Evolutionary conservation across 2,797 vertebrate species (phyloP).

Genomic region (Iguana delicatissima): DNA sequence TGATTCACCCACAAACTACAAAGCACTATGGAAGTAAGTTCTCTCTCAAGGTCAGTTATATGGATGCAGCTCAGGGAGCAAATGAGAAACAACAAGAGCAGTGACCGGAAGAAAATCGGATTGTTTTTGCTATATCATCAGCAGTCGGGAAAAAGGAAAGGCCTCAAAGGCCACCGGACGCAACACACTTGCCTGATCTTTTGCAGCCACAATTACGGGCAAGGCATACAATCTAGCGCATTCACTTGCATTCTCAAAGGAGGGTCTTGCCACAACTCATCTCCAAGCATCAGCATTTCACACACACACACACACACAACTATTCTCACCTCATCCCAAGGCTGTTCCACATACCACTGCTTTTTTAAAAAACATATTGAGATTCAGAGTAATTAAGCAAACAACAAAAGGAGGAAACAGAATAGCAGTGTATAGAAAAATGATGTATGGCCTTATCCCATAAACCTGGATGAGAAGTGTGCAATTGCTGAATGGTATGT

Average conservation of each 20-base stretch:
- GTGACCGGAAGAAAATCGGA: neutral
- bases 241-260: neutral
- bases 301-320: too few relatives aligned
- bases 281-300: neutral
- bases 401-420: too few relatives aligned
- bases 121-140: too few relatives aligned
- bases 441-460: neutral
- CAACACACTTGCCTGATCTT: neutral
- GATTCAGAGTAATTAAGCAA: too few relatives aligned
- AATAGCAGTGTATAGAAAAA: too few relatives aligned
- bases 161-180: too few relatives aligned
- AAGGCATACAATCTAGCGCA: too few relatives aligned
- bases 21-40: accelerated
- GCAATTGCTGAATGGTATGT: too few relatives aligned
- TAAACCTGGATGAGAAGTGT: neutral
- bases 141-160: neutral
- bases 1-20: constrained; percentile 5
- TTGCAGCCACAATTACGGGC: too few relatives aligned
- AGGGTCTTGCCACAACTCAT: neutral
- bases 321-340: neutral
- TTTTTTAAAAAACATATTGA: neutral
- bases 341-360: neutral
- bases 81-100: constrained; percentile 23
- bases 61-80: constrained; percentile 24
- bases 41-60: constrained; percentile 8